phyloP scores from a whole-genome alignment of 2,888 invertebrate species.

The Rhagium mordax region DNA sequence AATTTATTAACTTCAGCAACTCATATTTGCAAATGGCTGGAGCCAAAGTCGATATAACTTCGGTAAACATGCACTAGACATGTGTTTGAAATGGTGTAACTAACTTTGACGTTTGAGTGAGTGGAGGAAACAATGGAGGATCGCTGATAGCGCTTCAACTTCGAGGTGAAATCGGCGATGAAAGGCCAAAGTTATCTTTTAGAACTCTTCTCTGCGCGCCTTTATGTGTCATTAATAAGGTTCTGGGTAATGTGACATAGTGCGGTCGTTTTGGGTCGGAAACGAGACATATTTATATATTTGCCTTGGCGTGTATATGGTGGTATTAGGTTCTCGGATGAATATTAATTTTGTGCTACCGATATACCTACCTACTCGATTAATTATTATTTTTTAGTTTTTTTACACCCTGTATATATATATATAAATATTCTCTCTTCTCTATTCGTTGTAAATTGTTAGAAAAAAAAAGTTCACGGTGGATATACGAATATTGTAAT shows the following conservation, averaged over 20 bases:
- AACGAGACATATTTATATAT: neutral
- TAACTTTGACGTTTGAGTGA: conserved; percentile 34
- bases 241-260: neutral
- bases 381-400: no score
- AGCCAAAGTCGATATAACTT: neutral
- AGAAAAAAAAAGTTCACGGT: no score
- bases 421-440: no score
- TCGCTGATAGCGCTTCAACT: conserved; percentile 2
- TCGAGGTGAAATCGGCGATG: conserved; percentile 5
- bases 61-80: neutral
- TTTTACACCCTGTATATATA: no score
- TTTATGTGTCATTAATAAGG: neutral
- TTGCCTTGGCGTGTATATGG: neutral
- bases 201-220: neutral
- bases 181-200: conserved; percentile 12
- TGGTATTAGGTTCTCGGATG: neutral
- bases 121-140: conserved; percentile 30
- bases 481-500: no score
- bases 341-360: no score
- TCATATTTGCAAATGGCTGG: neutral
- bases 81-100: conserved; percentile 68
- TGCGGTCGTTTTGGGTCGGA: neutral
- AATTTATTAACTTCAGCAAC: neutral
- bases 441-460: no score
- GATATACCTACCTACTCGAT: no score